Conservation (phyloP, 2,113 vertebrate genomes). For the Melozone crissalis region DNA sequence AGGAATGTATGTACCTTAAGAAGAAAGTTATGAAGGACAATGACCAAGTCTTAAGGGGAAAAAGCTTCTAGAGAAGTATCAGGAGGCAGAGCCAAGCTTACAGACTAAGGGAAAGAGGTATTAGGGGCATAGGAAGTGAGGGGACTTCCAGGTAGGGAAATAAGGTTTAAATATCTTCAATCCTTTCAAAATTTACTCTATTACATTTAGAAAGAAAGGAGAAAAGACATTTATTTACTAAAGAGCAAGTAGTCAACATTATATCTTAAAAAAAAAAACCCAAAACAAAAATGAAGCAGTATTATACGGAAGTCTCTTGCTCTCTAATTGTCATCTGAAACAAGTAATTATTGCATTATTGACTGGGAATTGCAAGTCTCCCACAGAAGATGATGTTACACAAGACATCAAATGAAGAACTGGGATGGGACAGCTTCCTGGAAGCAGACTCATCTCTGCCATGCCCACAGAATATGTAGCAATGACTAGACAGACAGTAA, state of each 20-base stretch:
- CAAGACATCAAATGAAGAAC: neutral
- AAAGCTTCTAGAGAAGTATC: neutral
- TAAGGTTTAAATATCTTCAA: neutral
- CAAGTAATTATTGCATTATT: neutral
- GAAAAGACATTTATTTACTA: neutral
- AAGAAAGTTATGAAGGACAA: neutral
- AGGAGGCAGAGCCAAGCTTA: neutral
- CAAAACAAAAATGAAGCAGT: neutral
- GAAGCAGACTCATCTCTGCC: constrained; percentile 9
- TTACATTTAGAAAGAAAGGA: neutral
- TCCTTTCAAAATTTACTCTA: neutral
- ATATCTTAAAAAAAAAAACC: neutral
- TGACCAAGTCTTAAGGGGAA: neutral
- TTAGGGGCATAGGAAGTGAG: rapidly evolving
- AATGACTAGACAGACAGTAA: neutral
- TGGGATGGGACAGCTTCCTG: neutral
- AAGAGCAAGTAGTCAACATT: rapidly evolving
- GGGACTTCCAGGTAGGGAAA: neutral
- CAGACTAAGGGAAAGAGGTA: neutral
- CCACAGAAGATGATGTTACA: neutral
- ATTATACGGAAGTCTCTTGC: neutral
- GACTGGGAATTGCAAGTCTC: neutral
- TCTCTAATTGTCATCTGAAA: neutral
- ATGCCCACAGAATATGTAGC: neutral
- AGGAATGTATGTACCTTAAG: neutral